Evolutionary conservation across 1,140 invertebrate species (phyloP), one percentile per base, ranked within the genome.

Genomic region (Pogonognathellus flavescens): DNA sequence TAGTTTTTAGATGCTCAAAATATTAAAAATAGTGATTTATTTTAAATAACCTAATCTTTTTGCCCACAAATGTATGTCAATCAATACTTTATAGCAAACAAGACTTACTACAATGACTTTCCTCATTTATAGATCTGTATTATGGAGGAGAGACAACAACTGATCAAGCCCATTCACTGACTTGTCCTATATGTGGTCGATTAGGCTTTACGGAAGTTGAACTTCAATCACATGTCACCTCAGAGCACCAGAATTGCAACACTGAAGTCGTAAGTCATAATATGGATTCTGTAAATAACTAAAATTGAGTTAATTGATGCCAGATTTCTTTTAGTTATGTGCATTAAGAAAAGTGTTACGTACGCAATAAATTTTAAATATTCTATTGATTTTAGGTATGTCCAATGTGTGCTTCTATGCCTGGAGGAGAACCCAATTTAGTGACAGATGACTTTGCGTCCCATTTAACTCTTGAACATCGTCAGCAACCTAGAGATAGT

Each of bases 391-490:
- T 89, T 62, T 88, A 94, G 93, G 96, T 99, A 66, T 99, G 98
- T 93, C 98, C 98, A 89, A 94, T 99, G 85, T 99, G 98, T 93
- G 97, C 97, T 72, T 95, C 97, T 83, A 93, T 97, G 90, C 97
- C 97, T 83, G 97, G 97, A 89, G 97, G 97, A 52, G 98, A 99
- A 91, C 97, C 98, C 85, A 99, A 99, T 93, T 94, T 98, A 90
- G 95, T 98, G 89, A 98, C 97, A 87, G 97, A 99, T 93, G 98
- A 99, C 92, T 98, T 99, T 92, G 95, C 97, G 88, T 96, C 96
- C 89, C 98, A 99, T 93, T 93, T 99, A 89, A 97, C 95, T 88
- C 91, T 98, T 87, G 97, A 99, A 90, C 98, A 99, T 92, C 94
- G 96, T 89, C 95, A 94, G 90, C 95, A 95, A 90, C 94, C 95